Conservation (phyloP, 2,888 invertebrate genomes). For the Caenorhabditis sp. region DNA sequence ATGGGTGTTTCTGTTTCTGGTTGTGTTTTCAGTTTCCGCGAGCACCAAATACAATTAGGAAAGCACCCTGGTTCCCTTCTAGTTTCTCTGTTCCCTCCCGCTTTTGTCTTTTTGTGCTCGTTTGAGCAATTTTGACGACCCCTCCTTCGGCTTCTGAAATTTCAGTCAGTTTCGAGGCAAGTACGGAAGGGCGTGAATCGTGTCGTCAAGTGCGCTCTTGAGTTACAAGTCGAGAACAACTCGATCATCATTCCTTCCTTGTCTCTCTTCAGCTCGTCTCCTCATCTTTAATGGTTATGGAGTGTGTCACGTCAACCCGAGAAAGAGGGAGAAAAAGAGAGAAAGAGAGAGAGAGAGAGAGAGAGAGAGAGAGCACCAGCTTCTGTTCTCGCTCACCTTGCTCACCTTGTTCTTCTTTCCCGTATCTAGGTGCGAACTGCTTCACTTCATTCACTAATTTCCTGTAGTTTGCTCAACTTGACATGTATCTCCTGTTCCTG, state of each 20-base stretch:
- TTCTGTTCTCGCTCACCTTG: too few species aligned
- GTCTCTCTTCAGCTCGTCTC: neutral
- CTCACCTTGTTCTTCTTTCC: too few species aligned
- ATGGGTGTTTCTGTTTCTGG: constrained; percentile 1
- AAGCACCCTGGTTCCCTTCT: constrained; percentile 26
- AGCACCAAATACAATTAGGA: constrained; percentile 46
- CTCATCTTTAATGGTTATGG: constrained; percentile 3
- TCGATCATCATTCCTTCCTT: neutral
- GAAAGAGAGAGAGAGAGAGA: too few species aligned
- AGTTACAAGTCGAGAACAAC: constrained; percentile 23
- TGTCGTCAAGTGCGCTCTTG: constrained; percentile 21
- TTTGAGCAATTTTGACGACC: neutral
- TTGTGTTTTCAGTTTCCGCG: neutral
- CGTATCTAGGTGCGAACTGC: too few species aligned
- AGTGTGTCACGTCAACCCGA: neutral
- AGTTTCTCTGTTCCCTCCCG: constrained; percentile 30
- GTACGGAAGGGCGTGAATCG: neutral
- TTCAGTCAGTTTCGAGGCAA: neutral
- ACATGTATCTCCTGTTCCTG: too few species aligned
- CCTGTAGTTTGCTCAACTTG: too few species aligned
- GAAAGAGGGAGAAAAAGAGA: neutral
- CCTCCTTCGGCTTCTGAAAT: neutral
- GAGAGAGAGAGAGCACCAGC: too few species aligned
- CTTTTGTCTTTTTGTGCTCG: constrained; percentile 15
- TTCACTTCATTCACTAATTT: too few species aligned